phyloP scores from a whole-genome alignment of 2,797 vertebrate species.

The Picus viridis region DNA sequence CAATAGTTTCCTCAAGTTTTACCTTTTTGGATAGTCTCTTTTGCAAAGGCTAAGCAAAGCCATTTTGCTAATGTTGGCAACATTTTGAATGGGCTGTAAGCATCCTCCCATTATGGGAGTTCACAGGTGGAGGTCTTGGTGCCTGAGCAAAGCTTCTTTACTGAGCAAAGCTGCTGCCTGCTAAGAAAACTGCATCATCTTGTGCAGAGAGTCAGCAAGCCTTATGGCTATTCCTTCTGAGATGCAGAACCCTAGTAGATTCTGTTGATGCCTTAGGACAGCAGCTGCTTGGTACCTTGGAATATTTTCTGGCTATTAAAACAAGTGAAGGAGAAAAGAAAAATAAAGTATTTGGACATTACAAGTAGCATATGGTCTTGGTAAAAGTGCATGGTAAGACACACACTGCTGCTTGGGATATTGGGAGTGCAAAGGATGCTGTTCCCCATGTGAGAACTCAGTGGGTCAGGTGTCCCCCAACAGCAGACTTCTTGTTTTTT shows the following conservation, averaged over 20 bases:
- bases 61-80: not conserved
- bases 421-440: not conserved
- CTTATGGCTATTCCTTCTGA: not conserved
- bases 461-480: not conserved
- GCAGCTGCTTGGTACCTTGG: conserved; percentile 18
- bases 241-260: not conserved
- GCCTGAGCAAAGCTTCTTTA: not conserved
- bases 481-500: not conserved
- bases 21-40: not conserved
- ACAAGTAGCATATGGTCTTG: not conserved
- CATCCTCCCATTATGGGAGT: not conserved
- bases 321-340: conserved; percentile 22
- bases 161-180: not conserved
- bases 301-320: conserved; percentile 29
- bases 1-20: not conserved
- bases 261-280: conserved; percentile 35
- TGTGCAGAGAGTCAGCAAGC: not conserved
- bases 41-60: not conserved
- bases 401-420: not conserved
- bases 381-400: not conserved
- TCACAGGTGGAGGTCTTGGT: not conserved
- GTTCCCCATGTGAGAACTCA: not conserved
- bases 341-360: conserved; percentile 16
- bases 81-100: not conserved
- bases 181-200: not conserved